Evolutionary conservation across 2,888 invertebrate species (phyloP), one percentile per base, ranked within the genome.

Genomic region (Drosophila falleni): DNA sequence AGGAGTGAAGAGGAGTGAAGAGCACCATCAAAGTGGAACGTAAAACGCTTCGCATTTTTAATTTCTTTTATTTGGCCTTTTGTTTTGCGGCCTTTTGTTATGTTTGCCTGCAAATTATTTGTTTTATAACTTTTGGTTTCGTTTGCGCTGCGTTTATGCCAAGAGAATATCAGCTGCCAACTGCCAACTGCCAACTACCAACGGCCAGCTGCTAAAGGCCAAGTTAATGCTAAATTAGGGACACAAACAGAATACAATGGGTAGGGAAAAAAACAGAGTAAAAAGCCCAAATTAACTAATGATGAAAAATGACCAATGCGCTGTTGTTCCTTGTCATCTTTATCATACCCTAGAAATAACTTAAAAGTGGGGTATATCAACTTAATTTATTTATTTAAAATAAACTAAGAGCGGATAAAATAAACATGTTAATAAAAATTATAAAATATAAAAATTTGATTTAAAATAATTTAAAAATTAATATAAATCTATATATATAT

Each of bases 171-270:
- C 60, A 72, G 60, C 60, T 59, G 62, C 62, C 47, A 55, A 53
- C 54, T 56, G 55, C 6, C 19, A 19, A 19, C 69, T 78, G 69
- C 53, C 55, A 74, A 44, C 58, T 59, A 60, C 56, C 56, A 54
- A 42, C 44, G 31, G 58, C 51, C 51, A 67, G 59, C 71, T 78
- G 74, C 60, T 78, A 71, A 83, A 73, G 67, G 84, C 90, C 89
- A 80, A 87, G 74, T 89, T 89, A 81, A 81, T 89, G 89, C 81
- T 74, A 79, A 87, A 87, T 71, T 79, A 81, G 80, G 63, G 47
- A 56, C 66, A 50, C 67, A 61, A 49, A 11, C 19, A 37, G 10
- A 29, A 11, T 19, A 5, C 4, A 6, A 11, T n/a, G 9, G n/a
- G n/a, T 8, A 37, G 11, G 15, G 26, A 49, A 46, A 16, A 31